Conservation (phyloP, 1,140 invertebrate genomes). For the Monochamus saltuarius region DNA sequence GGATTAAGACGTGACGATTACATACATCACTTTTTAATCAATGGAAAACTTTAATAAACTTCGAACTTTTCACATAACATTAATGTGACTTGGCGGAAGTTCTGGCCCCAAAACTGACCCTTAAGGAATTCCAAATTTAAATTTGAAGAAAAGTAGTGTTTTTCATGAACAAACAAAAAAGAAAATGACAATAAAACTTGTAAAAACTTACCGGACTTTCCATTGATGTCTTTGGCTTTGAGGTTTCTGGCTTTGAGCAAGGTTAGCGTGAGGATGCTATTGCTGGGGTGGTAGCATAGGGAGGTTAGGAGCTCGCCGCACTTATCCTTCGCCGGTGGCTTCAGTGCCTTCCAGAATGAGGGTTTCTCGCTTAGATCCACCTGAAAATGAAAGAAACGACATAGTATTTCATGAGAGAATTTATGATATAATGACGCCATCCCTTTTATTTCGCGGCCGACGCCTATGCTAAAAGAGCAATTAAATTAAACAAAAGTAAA, state of each 20-base stretch:
- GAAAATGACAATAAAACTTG: neutral
- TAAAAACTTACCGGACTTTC: constrained; percentile 79
- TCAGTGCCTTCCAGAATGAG: constrained; percentile 89
- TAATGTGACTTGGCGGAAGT: no score
- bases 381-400: constrained; percentile 55
- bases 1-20: no score
- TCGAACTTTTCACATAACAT: no score
- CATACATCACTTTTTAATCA: no score
- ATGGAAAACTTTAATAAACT: no score
- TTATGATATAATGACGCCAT: no score
- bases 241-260: constrained; percentile 89
- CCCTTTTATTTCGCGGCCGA: neutral
- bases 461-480: no score
- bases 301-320: constrained; percentile 89
- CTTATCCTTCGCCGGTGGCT: constrained; percentile 88
- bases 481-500: no score
- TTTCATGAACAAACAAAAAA: no score
- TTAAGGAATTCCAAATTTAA: no score
- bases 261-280: constrained; percentile 82
- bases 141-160: no score
- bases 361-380: constrained; percentile 90
- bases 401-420: neutral
- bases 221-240: constrained; percentile 93
- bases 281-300: constrained; percentile 89
- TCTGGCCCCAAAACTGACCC: no score